Evolutionary conservation across 2,888 invertebrate species (phyloP).

Genomic region (Acanthoscelides obtectus): DNA sequence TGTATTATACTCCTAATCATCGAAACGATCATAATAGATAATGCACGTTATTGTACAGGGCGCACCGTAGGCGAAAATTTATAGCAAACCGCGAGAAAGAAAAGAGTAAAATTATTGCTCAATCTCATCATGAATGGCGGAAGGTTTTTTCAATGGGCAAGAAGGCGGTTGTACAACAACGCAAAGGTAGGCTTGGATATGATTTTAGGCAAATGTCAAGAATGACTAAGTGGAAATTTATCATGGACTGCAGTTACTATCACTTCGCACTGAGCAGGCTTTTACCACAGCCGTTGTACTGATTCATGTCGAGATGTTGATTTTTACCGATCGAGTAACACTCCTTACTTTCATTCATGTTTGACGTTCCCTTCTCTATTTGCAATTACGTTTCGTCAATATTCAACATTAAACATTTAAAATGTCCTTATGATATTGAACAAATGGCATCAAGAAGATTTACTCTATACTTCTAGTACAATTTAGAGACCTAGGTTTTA

Average conservation of each 20-base stretch:
- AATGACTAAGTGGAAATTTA: not conserved
- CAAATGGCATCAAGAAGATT: too few relatives aligned
- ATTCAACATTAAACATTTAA: too few relatives aligned
- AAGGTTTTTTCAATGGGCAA: not conserved
- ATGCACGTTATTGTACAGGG: not conserved
- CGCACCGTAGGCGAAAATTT: not conserved
- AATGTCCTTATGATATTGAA: too few relatives aligned
- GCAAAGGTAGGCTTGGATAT: not conserved
- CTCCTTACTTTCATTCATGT: not conserved
- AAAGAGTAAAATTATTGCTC: not conserved
- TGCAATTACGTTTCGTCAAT: too few relatives aligned
- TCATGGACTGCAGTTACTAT: not conserved
- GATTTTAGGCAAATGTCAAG: not conserved
- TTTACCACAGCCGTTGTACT: not conserved
- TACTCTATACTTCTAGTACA: too few relatives aligned
- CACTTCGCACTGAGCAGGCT: not conserved
- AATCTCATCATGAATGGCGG: not conserved
- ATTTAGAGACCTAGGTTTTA: too few relatives aligned
- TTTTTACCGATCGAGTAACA: not conserved
- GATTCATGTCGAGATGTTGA: not conserved
- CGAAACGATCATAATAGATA: not conserved
- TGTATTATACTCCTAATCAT: too few relatives aligned
- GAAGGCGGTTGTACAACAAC: not conserved
- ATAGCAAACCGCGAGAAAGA: not conserved
- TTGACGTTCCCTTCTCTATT: not conserved